A percentile compares a stretch with the other conserved stretches of the same genome.
Evolutionary conservation across 2,113 vertebrate species (phyloP).

Genomic region (Corapipo altera): DNA sequence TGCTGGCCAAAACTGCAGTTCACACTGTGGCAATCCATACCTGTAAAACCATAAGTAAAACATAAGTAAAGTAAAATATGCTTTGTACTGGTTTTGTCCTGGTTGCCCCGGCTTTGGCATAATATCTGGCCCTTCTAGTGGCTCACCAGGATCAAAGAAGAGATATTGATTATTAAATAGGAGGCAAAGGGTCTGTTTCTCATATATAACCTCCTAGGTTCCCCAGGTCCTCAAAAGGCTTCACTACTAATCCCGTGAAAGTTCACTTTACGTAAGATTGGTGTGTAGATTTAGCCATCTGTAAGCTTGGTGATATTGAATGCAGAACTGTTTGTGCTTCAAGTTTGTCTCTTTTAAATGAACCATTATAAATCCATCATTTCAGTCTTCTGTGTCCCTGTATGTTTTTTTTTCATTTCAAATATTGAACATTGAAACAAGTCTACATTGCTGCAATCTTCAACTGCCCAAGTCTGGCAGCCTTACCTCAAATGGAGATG

Average conservation of each 20-base stretch:
- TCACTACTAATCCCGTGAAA: rapidly evolving
- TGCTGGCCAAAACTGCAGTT: neutral
- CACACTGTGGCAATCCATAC: neutral
- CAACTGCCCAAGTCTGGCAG: neutral
- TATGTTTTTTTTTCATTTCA: neutral
- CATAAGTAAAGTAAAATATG: neutral
- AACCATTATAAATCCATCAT: neutral
- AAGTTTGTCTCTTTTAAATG: neutral
- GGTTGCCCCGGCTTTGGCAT: neutral
- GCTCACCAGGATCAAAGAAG: neutral
- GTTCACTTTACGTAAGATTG: neutral
- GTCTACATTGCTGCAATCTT: neutral
- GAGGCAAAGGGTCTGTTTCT: neutral
- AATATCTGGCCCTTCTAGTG: neutral
- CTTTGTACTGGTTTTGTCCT: neutral
- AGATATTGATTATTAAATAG: neutral
- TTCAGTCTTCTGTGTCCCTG: neutral
- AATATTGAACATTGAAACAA: neutral
- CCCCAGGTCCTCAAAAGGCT: neutral
- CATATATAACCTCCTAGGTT: neutral
- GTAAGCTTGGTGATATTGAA: neutral
- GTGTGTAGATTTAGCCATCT: neutral
- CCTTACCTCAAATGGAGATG: neutral
- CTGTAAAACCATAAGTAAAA: neutral
- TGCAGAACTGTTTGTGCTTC: neutral